These are phyloP conservation scores for Myiotriccus ornatus DNA, from an alignment of 2,797 vertebrate species.

Conservation along the genomic window DNA sequence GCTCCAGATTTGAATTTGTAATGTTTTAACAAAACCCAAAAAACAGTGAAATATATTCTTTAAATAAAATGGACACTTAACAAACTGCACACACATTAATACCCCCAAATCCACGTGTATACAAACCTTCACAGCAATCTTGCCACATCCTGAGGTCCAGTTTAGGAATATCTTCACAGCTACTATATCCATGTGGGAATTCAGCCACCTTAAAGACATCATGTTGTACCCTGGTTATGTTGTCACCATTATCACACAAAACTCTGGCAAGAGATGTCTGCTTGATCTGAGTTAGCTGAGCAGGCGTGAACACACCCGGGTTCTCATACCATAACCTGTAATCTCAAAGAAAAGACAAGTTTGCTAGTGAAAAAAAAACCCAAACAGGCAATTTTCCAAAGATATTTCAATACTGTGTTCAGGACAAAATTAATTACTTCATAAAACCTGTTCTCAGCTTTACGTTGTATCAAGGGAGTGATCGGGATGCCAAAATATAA, in stretches of 20 bases:
- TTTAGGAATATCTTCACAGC: constrained; percentile 87
- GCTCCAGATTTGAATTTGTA: background rate
- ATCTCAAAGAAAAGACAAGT: constrained; percentile 48
- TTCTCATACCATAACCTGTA: constrained; percentile 97
- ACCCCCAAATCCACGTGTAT: background rate
- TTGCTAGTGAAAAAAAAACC: background rate
- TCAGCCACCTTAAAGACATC: constrained; percentile 91
- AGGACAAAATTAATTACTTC: background rate
- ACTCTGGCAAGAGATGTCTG: constrained; percentile 91
- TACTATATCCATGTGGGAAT: constrained; percentile 89
- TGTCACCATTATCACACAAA: constrained; percentile 94
- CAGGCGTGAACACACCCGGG: constrained; percentile 89
- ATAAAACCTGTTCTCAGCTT: background rate
- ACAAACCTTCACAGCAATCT: constrained; percentile 96
- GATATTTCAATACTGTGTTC: background rate
- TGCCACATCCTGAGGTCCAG: constrained; percentile 97
- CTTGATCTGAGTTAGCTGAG: constrained; percentile 94
- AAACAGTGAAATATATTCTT: background rate
- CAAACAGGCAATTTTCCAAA: background rate
- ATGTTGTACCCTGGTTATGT: constrained; percentile 90
- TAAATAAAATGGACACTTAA: background rate
- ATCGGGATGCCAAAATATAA: background rate
- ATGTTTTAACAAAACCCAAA: background rate
- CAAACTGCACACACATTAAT: background rate
- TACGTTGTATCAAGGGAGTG: background rate